Conservation (phyloP, 2,888 invertebrate species). For the Tetranychus piercei region DNA sequence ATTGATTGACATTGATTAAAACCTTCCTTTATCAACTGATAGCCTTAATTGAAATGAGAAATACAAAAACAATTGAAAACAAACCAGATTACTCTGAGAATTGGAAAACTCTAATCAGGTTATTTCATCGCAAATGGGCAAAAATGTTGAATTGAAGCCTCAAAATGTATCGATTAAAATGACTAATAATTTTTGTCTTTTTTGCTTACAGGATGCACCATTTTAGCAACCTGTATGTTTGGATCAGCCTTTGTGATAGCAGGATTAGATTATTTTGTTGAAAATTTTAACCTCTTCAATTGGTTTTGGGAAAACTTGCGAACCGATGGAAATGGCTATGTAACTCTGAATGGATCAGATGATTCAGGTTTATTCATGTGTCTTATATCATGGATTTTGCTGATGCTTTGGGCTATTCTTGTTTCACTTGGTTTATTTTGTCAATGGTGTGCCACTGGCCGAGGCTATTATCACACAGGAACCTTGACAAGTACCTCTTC, state of each 20-base stretch:
- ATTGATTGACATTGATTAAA: no score
- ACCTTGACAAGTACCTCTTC: constrained; percentile 31
- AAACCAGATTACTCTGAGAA: no score
- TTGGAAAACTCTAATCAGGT: no score
- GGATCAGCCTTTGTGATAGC: constrained; percentile 53
- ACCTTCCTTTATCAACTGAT: no score
- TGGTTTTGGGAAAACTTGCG: constrained; percentile 46
- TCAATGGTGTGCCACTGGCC: constrained; percentile 50
- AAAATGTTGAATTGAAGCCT: no score
- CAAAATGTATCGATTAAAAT: no score
- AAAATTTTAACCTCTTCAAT: constrained; percentile 45
- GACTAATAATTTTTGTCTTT: no score
- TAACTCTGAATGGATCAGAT: neutral
- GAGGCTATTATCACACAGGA: constrained; percentile 34
- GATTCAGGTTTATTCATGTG: constrained; percentile 39
- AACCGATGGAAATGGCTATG: constrained; percentile 23
- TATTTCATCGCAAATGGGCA: no score
- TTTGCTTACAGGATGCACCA: constrained; percentile 35
- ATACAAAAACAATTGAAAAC: no score
- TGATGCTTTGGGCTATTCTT: constrained; percentile 53
- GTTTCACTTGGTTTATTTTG: constrained; percentile 47
- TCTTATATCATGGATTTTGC: constrained; percentile 52
- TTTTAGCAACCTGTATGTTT: constrained; percentile 54
- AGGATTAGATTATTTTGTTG: constrained; percentile 54
- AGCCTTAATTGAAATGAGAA: no score